A percentile compares a stretch with the other conserved stretches of the same genome.
These are phyloP conservation scores for Byasa hedistus DNA, from an alignment of 2,888 invertebrate genomes.

Conservation along the genomic window DNA sequence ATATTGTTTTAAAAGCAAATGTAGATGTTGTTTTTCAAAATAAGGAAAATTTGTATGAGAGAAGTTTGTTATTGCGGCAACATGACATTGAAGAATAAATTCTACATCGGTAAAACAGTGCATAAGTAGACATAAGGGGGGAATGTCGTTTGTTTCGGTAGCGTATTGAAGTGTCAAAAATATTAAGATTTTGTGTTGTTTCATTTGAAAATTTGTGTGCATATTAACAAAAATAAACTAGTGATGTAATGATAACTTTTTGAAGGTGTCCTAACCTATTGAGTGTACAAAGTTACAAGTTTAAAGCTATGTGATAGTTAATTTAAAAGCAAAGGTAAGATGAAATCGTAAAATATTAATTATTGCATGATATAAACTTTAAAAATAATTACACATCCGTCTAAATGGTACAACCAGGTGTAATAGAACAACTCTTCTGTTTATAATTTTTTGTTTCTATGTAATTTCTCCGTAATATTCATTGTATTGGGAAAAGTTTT, in stretches of 20 bases:
- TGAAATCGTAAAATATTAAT: background rate
- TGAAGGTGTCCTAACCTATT: background rate
- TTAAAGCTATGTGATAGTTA: constrained; percentile 8
- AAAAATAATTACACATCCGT: background rate
- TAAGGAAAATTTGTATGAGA: background rate
- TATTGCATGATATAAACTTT: background rate
- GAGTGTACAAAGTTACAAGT: background rate
- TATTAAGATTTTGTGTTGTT: constrained; percentile 2
- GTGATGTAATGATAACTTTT: constrained; percentile 2
- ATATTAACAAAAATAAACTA: background rate
- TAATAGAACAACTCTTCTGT: too few species aligned
- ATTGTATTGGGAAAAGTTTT: too few species aligned
- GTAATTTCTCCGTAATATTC: too few species aligned
- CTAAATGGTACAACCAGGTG: too few species aligned
- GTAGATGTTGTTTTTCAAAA: background rate
- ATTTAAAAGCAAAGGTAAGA: background rate
- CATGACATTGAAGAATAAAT: constrained; percentile 4
- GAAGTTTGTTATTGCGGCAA: constrained; percentile 6
- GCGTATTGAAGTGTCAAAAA: constrained; percentile 14
- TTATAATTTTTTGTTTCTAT: too few species aligned
- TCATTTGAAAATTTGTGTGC: background rate
- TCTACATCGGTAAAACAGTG: constrained; percentile 26
- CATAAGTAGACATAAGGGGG: constrained; percentile 6
- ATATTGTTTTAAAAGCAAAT: background rate
- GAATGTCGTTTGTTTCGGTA: constrained; percentile 11